Base-by-base conservation (phyloP, 2,888 invertebrate genomes). In the Dioctria linearis region DNA sequence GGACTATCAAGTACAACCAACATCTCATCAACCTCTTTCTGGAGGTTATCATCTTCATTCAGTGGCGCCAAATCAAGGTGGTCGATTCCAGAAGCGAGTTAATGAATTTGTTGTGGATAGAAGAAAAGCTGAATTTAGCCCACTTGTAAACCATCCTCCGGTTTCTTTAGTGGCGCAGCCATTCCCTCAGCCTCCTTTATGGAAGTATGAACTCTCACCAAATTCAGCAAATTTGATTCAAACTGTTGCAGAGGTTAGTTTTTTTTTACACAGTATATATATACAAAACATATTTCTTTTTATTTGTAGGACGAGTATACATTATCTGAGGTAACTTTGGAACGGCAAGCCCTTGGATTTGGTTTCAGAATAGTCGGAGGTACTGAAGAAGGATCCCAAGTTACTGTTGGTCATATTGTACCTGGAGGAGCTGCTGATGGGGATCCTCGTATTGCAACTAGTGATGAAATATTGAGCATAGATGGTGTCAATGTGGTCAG, bases 311-410 rank as follows among this genome's bases (percentile, higher is more conserved):
- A 84, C 8, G 85, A 85, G 59, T 88, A 85, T 78, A 86, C 88
- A 43, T 80, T 89, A 6, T 87, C 88, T 0, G 89, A 89, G 82
- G 88, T 98, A 6, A 94, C 95, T 0, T 90, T 99, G 76, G 94
- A 95, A 69, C 92, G 97, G n/a, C 96, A 97, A 85, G 95, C 96
- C 54, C 94, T 94, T 80, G 99, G 99, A 3, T 99, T 99, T 90
- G 99, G 99, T 6, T 99, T 99, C 90, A 92, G 99, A 82, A 98
- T 99, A 86, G 96, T 99, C 49, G 99, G 99, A 39, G 99, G 99
- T 59, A 97, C 97, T 0, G 99, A 99, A 90, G 98, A 99, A 90
- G 96, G 97, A 80, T 97, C 97, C 83, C 95, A 98, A 90, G 97
- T 98, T 82, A 96, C 98, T 8, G 98, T 99, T 43, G 98, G 99